phyloP scores from a whole-genome alignment of 2,797 vertebrate species.

The Schizopygopsis malacanthus region DNA sequence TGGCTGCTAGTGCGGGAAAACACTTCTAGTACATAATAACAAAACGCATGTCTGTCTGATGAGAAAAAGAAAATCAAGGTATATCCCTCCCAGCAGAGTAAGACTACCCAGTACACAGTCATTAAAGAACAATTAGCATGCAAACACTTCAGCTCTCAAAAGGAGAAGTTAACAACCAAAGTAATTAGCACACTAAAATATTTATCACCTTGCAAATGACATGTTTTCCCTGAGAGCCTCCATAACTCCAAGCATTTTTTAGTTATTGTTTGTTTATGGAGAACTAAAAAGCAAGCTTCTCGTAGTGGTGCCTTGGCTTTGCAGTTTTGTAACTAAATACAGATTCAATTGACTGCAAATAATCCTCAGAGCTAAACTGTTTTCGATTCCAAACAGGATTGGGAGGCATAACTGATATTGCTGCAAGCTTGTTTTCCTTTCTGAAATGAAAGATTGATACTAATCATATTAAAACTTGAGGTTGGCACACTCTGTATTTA shows the following conservation, averaged over 20 bases:
- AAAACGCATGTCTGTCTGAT: conserved; percentile 11
- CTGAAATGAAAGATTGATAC: conserved; percentile 54
- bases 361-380: conserved; percentile 25
- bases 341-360: conserved; percentile 26
- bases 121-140: conserved; percentile 59
- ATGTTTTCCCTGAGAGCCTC: conserved; percentile 40
- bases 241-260: conserved; percentile 42
- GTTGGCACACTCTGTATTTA: conserved; percentile 65
- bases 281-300: conserved; percentile 8
- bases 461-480: conserved; percentile 67
- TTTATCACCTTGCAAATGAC: conserved; percentile 59
- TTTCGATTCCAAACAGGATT: conserved; percentile 35
- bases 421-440: conserved; percentile 26
- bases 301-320: background rate
- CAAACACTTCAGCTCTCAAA: conserved; percentile 49
- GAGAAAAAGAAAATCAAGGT: conserved; percentile 37
- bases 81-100: conserved; percentile 39
- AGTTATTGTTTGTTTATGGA: conserved; percentile 49
- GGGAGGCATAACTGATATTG: conserved; percentile 16
- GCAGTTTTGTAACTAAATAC: conserved; percentile 13
- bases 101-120: conserved; percentile 45
- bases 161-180: conserved; percentile 54
- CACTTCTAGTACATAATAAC: conserved; percentile 34
- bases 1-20: conserved; percentile 44
- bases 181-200: conserved; percentile 57